These are phyloP conservation scores for Drosophila nr. medialis DNA, from an alignment of 2,888 invertebrate species.

Conservation along the genomic window DNA sequence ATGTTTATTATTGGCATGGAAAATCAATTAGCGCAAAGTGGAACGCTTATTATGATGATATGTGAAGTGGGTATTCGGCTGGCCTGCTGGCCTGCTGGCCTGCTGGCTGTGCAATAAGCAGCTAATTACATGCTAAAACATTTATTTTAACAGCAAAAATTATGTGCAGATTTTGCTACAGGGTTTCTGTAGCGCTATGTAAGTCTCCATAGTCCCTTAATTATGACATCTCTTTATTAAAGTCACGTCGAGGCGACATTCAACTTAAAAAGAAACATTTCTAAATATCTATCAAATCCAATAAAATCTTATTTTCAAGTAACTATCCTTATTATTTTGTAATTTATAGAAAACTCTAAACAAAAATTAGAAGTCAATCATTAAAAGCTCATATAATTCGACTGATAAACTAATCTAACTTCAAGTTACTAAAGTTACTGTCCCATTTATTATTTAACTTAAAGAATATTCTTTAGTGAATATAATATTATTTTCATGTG, in stretches of 20 bases:
- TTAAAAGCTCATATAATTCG: neutral
- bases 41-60: conserved; percentile 30
- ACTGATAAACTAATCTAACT: neutral
- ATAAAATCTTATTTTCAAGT: neutral
- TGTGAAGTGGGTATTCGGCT: neutral
- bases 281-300: neutral
- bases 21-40: conserved; percentile 70
- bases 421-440: neutral
- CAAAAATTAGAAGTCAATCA: neutral
- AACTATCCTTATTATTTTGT: neutral
- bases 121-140: conserved; percentile 54
- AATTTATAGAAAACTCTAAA: no score
- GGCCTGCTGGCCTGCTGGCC: neutral
- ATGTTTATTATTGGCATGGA: conserved; percentile 68
- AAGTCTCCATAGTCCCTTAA: neutral
- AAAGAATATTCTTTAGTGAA: no score
- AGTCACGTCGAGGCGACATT: neutral
- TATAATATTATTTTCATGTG: no score
- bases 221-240: neutral
- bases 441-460: no score
- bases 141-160: conserved; percentile 32
- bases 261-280: neutral
- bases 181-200: neutral
- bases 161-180: conserved; percentile 27
- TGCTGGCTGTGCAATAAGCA: conserved; percentile 30